Percentiles rank a stretch among this genome's conserved stretches.
phyloP scores from a whole-genome alignment of 2,888 invertebrate genomes.

The Bedellia somnulentella region DNA sequence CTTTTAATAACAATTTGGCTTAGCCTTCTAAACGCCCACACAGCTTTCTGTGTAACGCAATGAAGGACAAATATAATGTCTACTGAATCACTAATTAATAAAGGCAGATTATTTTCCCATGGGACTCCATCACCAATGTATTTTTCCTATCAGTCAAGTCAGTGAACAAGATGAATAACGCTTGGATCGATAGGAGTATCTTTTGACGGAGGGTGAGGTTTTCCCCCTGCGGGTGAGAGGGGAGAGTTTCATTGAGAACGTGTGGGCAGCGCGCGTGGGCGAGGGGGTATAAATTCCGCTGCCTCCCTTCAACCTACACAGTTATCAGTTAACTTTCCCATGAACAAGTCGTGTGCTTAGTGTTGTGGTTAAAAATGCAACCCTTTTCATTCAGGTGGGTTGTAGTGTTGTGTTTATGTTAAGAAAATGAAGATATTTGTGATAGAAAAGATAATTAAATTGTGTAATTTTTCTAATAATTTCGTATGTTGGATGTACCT shows the following conservation, averaged over 20 bases:
- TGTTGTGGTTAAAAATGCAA: conserved; percentile 33
- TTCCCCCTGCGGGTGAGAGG: too few relatives aligned
- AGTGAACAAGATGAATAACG: too few relatives aligned
- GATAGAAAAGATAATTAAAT: conserved; percentile 1
- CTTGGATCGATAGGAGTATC: too few relatives aligned
- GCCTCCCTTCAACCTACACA: conserved; percentile 35
- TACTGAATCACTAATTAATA: too few relatives aligned
- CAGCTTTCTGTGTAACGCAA: too few relatives aligned
- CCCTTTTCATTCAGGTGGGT: conserved; percentile 37
- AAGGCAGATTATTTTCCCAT: too few relatives aligned
- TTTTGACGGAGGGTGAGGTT: too few relatives aligned
- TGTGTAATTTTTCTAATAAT: not conserved
- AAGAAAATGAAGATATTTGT: conserved; percentile 1
- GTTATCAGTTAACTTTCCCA: conserved; percentile 31
- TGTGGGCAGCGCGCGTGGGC: conserved; percentile 65
- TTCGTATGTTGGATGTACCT: not conserved
- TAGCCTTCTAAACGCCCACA: too few relatives aligned
- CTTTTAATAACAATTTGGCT: too few relatives aligned
- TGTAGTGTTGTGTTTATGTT: conserved; percentile 2
- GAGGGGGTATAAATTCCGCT: conserved; percentile 40
- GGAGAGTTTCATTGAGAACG: conserved; percentile 65
- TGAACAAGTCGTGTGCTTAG: conserved; percentile 25
- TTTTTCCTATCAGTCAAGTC: too few relatives aligned
- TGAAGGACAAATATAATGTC: too few relatives aligned
- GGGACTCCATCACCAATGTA: too few relatives aligned